Evolutionary conservation across 2,113 vertebrate genomes (phyloP).

Genomic region (Heteronetta atricapilla): DNA sequence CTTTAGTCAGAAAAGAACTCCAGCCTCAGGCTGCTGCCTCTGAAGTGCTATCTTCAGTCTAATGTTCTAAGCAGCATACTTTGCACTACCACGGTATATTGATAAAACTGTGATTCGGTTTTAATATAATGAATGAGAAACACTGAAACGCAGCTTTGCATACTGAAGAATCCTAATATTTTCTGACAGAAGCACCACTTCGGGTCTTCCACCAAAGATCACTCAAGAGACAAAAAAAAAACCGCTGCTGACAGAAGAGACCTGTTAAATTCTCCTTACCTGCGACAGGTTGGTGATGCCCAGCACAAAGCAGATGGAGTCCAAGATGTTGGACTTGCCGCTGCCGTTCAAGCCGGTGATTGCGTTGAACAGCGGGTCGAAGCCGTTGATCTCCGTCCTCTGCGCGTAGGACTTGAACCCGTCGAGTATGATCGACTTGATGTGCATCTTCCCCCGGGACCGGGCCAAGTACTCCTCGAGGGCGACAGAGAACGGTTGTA

Average conservation of each 20-base stretch:
- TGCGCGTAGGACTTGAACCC: constrained; percentile 98
- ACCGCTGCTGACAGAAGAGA: not conserved
- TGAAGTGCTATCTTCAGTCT: not conserved
- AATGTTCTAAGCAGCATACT: not conserved
- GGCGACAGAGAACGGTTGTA: not conserved
- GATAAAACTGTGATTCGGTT: not conserved
- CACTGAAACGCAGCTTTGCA: rapidly evolving
- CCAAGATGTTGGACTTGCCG: constrained; percentile 96
- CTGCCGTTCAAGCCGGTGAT: constrained; percentile 97
- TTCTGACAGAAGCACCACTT: not conserved
- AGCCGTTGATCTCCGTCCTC: constrained; percentile 88
- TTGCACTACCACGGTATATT: not conserved
- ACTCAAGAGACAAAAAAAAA: not conserved
- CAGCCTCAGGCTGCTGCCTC: not conserved
- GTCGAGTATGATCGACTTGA: constrained; percentile 91
- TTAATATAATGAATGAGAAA: not conserved
- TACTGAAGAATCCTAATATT: not conserved
- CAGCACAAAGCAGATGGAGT: constrained; percentile 94
- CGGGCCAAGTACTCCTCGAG: not conserved
- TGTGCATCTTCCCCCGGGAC: constrained; percentile 81
- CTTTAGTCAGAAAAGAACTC: not conserved
- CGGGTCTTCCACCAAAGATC: rapidly evolving
- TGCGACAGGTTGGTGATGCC: constrained; percentile 90
- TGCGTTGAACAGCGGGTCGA: constrained; percentile 95
- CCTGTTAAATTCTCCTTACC: constrained; percentile 69